Conservation (phyloP, 2,797 vertebrate genomes). For the Chaunax sp. region DNA sequence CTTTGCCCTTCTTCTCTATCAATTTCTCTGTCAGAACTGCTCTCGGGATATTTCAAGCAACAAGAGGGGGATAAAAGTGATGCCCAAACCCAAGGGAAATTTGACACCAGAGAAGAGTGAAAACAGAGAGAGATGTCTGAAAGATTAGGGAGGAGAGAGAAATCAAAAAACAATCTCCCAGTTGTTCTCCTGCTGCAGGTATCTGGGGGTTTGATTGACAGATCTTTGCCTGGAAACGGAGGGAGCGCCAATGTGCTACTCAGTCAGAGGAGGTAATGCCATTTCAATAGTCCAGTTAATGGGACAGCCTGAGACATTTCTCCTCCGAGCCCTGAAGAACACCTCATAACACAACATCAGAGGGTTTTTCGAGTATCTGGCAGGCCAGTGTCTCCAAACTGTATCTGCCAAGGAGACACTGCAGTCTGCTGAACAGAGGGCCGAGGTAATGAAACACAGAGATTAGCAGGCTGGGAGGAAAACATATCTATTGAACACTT, state of each 20-base stretch:
- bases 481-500: slow-evolving; percentile 47
- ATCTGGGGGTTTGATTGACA: slow-evolving; percentile 45
- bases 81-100: slow-evolving; percentile 46
- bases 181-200: slow-evolving; percentile 35
- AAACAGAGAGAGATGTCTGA: slow-evolving; percentile 43
- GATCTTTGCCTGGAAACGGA: slow-evolving; percentile 60
- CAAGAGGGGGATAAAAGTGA: slow-evolving; percentile 47
- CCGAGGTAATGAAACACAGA: slow-evolving; percentile 58
- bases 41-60: slow-evolving; percentile 36
- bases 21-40: slow-evolving; percentile 24
- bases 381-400: slow-evolving; percentile 56
- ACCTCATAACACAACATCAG: slow-evolving; percentile 54
- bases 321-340: slow-evolving; percentile 57
- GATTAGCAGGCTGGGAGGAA: slow-evolving; percentile 40
- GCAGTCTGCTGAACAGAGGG: slow-evolving; percentile 59
- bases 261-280: slow-evolving; percentile 50
- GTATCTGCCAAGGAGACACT: slow-evolving; percentile 38
- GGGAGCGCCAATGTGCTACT: slow-evolving; percentile 32
- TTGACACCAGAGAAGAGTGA: slow-evolving; percentile 47
- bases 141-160: slow-evolving; percentile 46
- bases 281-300: slow-evolving; percentile 66
- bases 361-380: slow-evolving; percentile 46
- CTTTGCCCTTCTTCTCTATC: slow-evolving; percentile 6
- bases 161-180: slow-evolving; percentile 57
- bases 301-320: slow-evolving; percentile 50